Percentiles rank a stretch among this genome's conserved stretches.
Evolutionary conservation across 2,797 vertebrate genomes (phyloP).

Genomic region (Carduelis carduelis): DNA sequence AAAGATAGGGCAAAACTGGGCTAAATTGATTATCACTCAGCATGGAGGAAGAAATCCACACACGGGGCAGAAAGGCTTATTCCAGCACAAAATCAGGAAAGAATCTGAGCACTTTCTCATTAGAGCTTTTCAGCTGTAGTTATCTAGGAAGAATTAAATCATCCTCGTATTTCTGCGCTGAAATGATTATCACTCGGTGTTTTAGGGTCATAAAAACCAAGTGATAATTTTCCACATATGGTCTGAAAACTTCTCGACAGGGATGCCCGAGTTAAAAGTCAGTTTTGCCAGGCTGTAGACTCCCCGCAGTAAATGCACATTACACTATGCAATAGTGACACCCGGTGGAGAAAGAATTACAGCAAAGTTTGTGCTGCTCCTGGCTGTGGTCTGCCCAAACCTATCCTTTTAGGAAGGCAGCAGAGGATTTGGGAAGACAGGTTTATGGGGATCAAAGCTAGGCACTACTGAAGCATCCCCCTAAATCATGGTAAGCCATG

Average conservation of each 20-base stretch:
- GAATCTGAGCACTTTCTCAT: background rate
- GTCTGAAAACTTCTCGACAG: background rate
- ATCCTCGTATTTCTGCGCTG: background rate
- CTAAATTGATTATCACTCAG: background rate
- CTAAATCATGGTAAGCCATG: background rate
- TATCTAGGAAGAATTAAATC: background rate
- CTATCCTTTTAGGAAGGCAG: background rate
- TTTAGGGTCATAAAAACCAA: background rate
- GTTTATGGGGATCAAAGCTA: background rate
- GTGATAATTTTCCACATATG: background rate
- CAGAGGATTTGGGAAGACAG: background rate
- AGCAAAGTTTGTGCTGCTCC: background rate
- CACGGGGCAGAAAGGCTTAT: background rate
- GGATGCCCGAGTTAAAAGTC: background rate
- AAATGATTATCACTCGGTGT: background rate
- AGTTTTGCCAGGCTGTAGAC: background rate
- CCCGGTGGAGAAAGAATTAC: constrained; percentile 59
- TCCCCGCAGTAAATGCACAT: fast-evolving
- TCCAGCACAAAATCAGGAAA: background rate
- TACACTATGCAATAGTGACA: constrained; percentile 65
- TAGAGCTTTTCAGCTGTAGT: background rate
- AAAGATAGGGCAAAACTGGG: background rate
- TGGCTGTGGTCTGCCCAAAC: background rate
- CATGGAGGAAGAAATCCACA: background rate
- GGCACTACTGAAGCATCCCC: background rate